Percentiles rank a stretch among this genome's conserved stretches.
These are phyloP conservation scores for Philypnodon macrostomus DNA, from an alignment of 2,797 vertebrate genomes.

Conservation along the genomic window DNA sequence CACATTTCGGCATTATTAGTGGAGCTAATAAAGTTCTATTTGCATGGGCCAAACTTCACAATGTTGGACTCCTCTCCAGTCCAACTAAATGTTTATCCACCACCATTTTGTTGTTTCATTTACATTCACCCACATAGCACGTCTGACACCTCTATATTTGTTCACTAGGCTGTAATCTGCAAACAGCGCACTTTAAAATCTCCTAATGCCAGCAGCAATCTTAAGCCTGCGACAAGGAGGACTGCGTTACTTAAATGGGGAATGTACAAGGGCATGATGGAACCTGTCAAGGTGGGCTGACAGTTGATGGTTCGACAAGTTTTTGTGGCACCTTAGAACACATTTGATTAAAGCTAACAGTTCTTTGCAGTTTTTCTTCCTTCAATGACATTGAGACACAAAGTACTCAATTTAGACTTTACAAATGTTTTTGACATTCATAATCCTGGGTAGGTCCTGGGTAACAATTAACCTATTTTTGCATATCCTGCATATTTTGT, in stretches of 20 bases:
- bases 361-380: too few relatives aligned
- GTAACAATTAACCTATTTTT: too few relatives aligned
- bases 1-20: conserved; percentile 15
- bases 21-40: conserved; percentile 23
- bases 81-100: conserved; percentile 13
- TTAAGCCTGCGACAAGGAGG: conserved; percentile 51
- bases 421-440: too few relatives aligned
- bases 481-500: too few relatives aligned
- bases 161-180: conserved; percentile 52
- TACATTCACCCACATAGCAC: conserved; percentile 10
- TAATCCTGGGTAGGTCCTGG: too few relatives aligned
- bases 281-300: conserved; percentile 42
- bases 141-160: conserved; percentile 28
- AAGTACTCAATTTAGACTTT: too few relatives aligned
- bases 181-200: conserved; percentile 64
- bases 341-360: conserved; percentile 16
- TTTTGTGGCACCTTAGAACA: conserved; percentile 23
- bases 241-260: conserved; percentile 50
- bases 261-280: conserved; percentile 51
- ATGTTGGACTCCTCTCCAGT: background rate
- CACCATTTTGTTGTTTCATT: conserved; percentile 18
- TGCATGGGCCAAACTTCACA: conserved; percentile 17
- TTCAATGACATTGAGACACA: too few relatives aligned
- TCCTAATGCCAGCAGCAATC: conserved; percentile 49
- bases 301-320: conserved; percentile 31